These are phyloP conservation scores for Heteropelma amictum DNA, from an alignment of 2,888 invertebrate genomes.

Conservation along the genomic window DNA sequence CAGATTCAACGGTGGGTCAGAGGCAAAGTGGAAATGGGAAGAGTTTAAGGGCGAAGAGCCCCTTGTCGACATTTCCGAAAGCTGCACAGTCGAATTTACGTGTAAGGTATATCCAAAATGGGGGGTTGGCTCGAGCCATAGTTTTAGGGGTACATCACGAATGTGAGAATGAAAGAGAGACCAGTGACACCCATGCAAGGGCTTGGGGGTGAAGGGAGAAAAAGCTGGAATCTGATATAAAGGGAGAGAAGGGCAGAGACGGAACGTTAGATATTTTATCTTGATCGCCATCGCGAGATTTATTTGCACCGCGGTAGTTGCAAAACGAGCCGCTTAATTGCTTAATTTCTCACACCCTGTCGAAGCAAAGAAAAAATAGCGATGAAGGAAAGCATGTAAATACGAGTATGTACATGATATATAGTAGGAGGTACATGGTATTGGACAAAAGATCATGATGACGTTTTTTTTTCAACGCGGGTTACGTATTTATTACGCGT, in stretches of 20 bases:
- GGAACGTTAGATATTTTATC: too few relatives aligned
- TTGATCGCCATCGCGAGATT: conserved; percentile 5
- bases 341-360: conserved; percentile 73
- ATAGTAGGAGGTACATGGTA: conserved; percentile 52
- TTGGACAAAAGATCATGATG: conserved; percentile 71
- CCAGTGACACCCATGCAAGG: not conserved
- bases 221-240: not conserved
- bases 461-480: conserved; percentile 1
- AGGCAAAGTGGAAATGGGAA: not conserved
- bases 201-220: not conserved
- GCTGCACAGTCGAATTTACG: conserved; percentile 27
- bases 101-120: not conserved
- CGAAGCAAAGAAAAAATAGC: conserved; percentile 7
- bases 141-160: not conserved
- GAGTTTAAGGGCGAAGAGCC: not conserved
- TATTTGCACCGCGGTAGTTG: conserved; percentile 29
- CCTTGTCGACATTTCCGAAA: conserved; percentile 26
- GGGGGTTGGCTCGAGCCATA: not conserved
- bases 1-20: not conserved
- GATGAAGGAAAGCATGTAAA: not conserved
- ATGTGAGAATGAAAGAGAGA: not conserved
- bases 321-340: conserved; percentile 68
- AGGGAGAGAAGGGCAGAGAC: not conserved
- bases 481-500: not conserved
- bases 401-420: too few relatives aligned